These are phyloP conservation scores for Aporophyla lueneburgensis DNA, from an alignment of 2,888 invertebrate species.

Conservation along the genomic window DNA sequence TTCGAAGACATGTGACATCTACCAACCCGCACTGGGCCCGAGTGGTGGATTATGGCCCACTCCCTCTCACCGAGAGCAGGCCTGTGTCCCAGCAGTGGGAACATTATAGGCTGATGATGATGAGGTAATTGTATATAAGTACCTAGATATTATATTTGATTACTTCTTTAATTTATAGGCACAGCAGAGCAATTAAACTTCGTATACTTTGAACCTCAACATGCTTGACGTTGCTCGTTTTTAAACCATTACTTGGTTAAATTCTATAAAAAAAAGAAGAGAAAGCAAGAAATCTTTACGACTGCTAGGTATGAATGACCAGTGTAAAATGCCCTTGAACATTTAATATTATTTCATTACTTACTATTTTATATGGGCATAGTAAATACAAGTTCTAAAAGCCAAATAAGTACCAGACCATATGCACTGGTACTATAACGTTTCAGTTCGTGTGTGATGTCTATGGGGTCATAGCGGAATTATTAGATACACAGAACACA, in stretches of 20 bases:
- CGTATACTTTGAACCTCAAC: not conserved
- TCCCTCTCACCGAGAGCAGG: too few species aligned
- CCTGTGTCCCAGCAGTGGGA: too few species aligned
- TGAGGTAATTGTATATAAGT: too few species aligned
- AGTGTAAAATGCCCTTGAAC: constrained; percentile 12
- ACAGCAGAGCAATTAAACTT: not conserved
- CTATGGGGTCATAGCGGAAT: too few species aligned
- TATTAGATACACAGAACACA: too few species aligned
- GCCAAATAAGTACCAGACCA: not conserved
- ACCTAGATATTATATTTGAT: too few species aligned
- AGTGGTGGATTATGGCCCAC: too few species aligned
- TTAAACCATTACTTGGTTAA: not conserved
- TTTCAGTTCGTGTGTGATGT: too few species aligned
- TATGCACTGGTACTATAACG: not conserved
- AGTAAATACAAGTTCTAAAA: not conserved
- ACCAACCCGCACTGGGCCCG: too few species aligned
- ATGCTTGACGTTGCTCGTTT: not conserved
- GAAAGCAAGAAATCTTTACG: constrained; percentile 13
- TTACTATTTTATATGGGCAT: not conserved
- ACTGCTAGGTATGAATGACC: constrained; percentile 9
- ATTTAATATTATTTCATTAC: constrained; percentile 10
- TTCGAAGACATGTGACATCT: too few species aligned
- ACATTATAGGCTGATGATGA: too few species aligned
- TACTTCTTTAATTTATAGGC: not conserved
- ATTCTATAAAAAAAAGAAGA: not conserved